Percentiles rank a stretch among this genome's conserved stretches.
Evolutionary conservation across 1,140 invertebrate genomes (phyloP).

Genomic region (Drosophila equinoxialis): DNA sequence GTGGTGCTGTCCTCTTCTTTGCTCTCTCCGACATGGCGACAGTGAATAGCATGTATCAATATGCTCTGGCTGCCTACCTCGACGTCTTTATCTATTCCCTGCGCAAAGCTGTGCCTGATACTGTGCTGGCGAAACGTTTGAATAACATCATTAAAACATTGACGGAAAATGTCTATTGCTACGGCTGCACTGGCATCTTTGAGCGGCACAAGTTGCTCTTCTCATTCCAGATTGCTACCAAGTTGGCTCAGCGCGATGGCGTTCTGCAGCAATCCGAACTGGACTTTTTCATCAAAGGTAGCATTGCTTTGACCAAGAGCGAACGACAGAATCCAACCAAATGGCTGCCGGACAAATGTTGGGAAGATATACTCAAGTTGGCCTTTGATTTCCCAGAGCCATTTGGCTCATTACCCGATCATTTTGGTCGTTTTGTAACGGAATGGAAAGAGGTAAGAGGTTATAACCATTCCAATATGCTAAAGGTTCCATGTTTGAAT

Average conservation of each 20-base stretch:
- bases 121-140: conserved; percentile 88
- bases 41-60: conserved; percentile 96
- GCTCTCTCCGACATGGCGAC: conserved; percentile 92
- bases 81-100: conserved; percentile 92
- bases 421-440: conserved; percentile 85
- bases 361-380: conserved; percentile 92
- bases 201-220: conserved; percentile 95
- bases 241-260: conserved; percentile 88
- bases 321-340: conserved; percentile 86
- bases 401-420: conserved; percentile 87
- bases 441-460: conserved; percentile 87
- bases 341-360: conserved; percentile 90
- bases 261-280: conserved; percentile 88
- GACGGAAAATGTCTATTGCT: conserved; percentile 94
- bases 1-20: conserved; percentile 95
- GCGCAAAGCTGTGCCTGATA: conserved; percentile 90
- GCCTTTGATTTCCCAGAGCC: conserved; percentile 87
- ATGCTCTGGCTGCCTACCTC: conserved; percentile 91
- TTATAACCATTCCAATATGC: conserved; percentile 32
- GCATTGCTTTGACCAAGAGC: conserved; percentile 90
- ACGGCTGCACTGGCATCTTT: conserved; percentile 95
- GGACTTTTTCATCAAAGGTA: conserved; percentile 96
- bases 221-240: conserved; percentile 94
- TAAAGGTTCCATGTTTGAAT: neutral
- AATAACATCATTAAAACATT: conserved; percentile 92